Conservation (phyloP, 1,140 invertebrate species). For the Bombyx mandarina region DNA sequence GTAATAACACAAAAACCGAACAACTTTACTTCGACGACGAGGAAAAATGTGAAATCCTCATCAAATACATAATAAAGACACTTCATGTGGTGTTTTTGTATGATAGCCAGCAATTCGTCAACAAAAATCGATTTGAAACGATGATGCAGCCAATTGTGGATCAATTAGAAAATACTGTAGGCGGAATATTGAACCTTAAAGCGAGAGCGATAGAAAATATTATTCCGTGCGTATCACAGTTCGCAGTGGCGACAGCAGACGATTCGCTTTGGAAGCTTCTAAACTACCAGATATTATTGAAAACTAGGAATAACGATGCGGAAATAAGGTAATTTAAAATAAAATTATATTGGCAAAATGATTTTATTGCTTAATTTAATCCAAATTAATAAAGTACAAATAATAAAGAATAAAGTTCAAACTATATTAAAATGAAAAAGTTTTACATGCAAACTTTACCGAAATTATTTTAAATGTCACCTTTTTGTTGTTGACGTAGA, state of each 20-base stretch:
- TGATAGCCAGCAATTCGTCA: slow-evolving; percentile 87
- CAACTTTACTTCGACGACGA: slow-evolving; percentile 69
- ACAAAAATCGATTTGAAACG: slow-evolving; percentile 85
- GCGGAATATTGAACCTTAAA: slow-evolving; percentile 74
- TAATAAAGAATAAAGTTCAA: too few species aligned
- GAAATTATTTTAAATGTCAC: too few species aligned
- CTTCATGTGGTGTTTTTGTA: slow-evolving; percentile 85
- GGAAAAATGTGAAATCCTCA: slow-evolving; percentile 72
- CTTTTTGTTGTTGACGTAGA: too few species aligned
- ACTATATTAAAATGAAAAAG: too few species aligned
- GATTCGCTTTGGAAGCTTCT: slow-evolving; percentile 90
- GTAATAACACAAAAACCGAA: slow-evolving; percentile 70
- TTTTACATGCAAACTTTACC: too few species aligned
- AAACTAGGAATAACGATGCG: slow-evolving; percentile 83
- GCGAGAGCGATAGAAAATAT: slow-evolving; percentile 75
- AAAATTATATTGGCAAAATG: slow-evolving; percentile 1
- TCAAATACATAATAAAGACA: slow-evolving; percentile 81
- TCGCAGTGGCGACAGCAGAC: slow-evolving; percentile 85
- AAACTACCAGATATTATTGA: slow-evolving; percentile 90
- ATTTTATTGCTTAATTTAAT: too few species aligned
- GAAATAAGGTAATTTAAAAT: slow-evolving; percentile 63
- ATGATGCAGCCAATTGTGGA: slow-evolving; percentile 90
- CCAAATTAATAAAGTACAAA: too few species aligned
- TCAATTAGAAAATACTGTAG: slow-evolving; percentile 87
- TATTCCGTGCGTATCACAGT: slow-evolving; percentile 84